Conservation (phyloP, 2,888 invertebrate genomes). For the Hypolimnas misippus region DNA sequence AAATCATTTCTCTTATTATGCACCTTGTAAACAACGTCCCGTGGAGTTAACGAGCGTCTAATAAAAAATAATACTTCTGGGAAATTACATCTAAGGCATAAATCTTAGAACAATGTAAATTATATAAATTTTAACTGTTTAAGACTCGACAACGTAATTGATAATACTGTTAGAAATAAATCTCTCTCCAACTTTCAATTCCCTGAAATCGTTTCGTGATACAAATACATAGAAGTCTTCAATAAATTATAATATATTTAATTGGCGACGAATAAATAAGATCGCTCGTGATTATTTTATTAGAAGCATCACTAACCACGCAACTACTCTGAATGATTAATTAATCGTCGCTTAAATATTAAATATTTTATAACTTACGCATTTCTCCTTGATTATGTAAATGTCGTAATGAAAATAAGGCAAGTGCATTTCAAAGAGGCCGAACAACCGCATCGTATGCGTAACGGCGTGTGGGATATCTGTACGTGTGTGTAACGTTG, state of each 20-base stretch:
- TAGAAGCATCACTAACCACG: background rate
- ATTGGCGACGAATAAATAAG: slow-evolving; percentile 2
- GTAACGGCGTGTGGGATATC: slow-evolving; percentile 9
- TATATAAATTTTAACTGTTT: slow-evolving; percentile 6
- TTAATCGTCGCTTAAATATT: background rate
- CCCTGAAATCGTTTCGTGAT: background rate
- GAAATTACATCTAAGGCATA: slow-evolving; percentile 36
- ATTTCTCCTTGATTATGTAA: slow-evolving; percentile 16
- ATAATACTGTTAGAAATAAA: background rate
- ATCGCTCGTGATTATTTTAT: slow-evolving; percentile 1
- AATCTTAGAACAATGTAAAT: slow-evolving; percentile 22
- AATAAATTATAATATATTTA: background rate
- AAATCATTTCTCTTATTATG: slow-evolving; percentile 46
- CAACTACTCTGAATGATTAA: background rate
- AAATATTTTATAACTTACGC: background rate
- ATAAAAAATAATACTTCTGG: slow-evolving; percentile 44
- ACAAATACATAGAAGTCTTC: background rate
- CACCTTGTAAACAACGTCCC: slow-evolving; percentile 45
- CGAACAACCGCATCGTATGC: slow-evolving; percentile 18
- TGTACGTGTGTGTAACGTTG: slow-evolving; percentile 4
- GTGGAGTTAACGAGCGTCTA: slow-evolving; percentile 42
- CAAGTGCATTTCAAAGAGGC: slow-evolving; percentile 22
- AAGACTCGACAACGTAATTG: background rate
- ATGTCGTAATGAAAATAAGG: slow-evolving; percentile 19
- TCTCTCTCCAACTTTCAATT: background rate